phyloP scores from a whole-genome alignment of 2,113 vertebrate species.

The Pitta sordida region DNA sequence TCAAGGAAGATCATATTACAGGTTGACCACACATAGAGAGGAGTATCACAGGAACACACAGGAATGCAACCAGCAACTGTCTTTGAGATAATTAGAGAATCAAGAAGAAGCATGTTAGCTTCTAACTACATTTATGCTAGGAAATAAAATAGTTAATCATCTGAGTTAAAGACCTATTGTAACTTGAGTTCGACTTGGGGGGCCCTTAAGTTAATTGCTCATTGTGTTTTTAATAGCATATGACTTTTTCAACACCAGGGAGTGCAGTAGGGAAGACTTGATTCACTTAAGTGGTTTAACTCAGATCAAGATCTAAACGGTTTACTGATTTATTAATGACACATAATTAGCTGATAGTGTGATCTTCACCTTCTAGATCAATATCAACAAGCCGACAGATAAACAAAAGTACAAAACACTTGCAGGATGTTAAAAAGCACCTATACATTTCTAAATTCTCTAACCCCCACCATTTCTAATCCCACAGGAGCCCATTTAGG shows the following conservation, averaged over 20 bases:
- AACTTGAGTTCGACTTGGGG: not conserved
- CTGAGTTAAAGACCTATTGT: not conserved
- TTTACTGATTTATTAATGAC: slow-evolving; percentile 38
- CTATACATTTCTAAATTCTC: not conserved
- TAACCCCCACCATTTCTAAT: not conserved
- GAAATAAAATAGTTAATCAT: not conserved
- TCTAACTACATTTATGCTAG: not conserved
- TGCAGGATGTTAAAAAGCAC: not conserved
- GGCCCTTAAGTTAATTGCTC: slow-evolving; percentile 12
- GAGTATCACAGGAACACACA: not conserved
- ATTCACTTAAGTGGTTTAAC: not conserved
- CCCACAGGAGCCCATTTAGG: rapidly evolving
- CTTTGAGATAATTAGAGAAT: not conserved
- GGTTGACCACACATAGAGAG: not conserved
- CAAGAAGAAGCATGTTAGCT: not conserved
- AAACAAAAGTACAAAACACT: not conserved
- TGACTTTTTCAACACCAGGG: not conserved
- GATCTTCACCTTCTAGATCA: not conserved
- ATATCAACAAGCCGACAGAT: not conserved
- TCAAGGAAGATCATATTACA: not conserved
- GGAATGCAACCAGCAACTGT: not conserved
- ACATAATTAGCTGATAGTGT: not conserved
- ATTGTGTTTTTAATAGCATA: not conserved
- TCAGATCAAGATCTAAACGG: not conserved
- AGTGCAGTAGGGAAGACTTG: not conserved